These are phyloP conservation scores for Lagopus muta DNA, from an alignment of 2,113 vertebrate species.

Conservation along the genomic window DNA sequence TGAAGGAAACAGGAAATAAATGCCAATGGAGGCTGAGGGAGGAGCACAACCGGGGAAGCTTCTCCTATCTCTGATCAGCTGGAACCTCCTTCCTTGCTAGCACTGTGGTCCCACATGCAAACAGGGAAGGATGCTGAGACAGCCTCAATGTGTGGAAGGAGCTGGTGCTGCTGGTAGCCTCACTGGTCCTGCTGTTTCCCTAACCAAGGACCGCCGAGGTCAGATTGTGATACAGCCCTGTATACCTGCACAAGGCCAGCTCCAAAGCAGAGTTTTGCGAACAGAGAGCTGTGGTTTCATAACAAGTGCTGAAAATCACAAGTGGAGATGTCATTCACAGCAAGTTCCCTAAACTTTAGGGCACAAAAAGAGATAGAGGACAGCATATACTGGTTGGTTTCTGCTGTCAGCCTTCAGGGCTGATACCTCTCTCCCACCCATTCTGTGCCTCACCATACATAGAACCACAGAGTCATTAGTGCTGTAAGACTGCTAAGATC, in stretches of 20 bases:
- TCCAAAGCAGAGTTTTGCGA: neutral
- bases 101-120: neutral
- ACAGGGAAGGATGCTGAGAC: neutral
- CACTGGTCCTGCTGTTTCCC: rapidly evolving
- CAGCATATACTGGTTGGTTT: neutral
- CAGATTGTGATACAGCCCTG: neutral
- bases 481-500: too few relatives aligned
- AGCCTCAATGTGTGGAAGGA: neutral
- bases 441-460: neutral
- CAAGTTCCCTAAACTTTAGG: neutral
- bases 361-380: neutral
- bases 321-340: neutral
- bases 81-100: neutral
- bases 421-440: neutral
- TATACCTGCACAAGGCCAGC: neutral
- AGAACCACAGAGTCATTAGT: too few relatives aligned
- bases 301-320: neutral
- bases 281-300: neutral
- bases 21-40: neutral
- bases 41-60: neutral
- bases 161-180: neutral
- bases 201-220: neutral
- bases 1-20: neutral
- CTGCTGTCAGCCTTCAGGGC: neutral
- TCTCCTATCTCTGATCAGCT: neutral